Base-by-base conservation (phyloP, 2,797 vertebrate species). In the Rhabdophis nuchalis region DNA sequence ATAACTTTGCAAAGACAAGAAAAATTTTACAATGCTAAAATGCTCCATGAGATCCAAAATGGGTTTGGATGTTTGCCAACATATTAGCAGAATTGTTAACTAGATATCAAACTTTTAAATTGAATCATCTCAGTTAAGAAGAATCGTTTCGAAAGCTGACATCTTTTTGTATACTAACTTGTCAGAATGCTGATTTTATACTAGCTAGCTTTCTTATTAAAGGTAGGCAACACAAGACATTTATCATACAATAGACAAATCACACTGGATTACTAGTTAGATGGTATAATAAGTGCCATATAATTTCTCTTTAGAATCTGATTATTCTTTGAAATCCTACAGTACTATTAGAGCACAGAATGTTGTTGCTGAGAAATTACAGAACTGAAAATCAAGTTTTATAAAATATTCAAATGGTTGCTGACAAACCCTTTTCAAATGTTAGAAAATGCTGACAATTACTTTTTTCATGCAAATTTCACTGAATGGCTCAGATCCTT, bases 251-350 rank as follows among this genome's bases (percentile, higher is more conserved):
- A 96, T 93, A 97, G 97, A 98, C 94, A 98, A 98, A 98, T 97
- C 97, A 96, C 95, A 96, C 86, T 86, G 95, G 94, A 96, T 96
- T 97, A 95, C 97, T 97, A 96, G 97, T 98, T 96, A 97, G 96
- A 97, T 97, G 97, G 96, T 96, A 94, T 97, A 98, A 97, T 97
- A 98, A 98, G 97, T 96, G 96, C 95, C 96, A 96, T 98, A 96
- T 98, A 97, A 98, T 98, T 98, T 98, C 97, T 98, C 97, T 97
- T 98, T 97, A 91, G 52, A 98, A 98, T 97, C 96, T 97, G 98
- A 98, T 98, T 98, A 97, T 96, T 97, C 97, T 98, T 98, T 97
- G 97, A 97, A 97, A 96, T 95, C 94, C 90, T 85, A 93, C 94
- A 97, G 96, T 95, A 95, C 96, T 96, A 97, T 97, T 97, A 97